Evolutionary conservation across 2,113 vertebrate genomes (phyloP).

Genomic region (Labeo rohita): DNA sequence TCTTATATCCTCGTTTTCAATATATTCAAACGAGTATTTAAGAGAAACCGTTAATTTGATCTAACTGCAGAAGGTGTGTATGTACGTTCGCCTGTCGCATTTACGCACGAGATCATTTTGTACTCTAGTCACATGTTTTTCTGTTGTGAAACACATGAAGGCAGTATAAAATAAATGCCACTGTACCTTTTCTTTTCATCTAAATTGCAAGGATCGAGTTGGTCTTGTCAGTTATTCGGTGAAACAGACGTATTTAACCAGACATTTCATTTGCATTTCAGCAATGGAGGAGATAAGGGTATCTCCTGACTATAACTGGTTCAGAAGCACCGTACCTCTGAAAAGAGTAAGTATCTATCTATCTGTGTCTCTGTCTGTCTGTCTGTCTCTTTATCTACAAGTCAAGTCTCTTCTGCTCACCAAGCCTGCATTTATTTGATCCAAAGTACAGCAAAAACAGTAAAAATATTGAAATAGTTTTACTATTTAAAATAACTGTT

Average conservation of each 20-base stretch:
- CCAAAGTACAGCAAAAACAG: too few relatives aligned
- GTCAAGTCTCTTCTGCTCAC: too few relatives aligned
- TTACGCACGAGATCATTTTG: background rate
- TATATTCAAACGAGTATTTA: too few relatives aligned
- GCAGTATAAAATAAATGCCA: background rate
- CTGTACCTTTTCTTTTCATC: background rate
- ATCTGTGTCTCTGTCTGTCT: background rate
- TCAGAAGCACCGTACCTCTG: slow-evolving; percentile 95
- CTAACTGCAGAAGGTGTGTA: background rate
- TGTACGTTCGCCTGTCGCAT: background rate
- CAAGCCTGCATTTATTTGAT: too few relatives aligned
- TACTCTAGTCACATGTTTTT: background rate
- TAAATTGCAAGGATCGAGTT: background rate
- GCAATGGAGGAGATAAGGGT: slow-evolving; percentile 98
- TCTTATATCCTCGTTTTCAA: background rate
- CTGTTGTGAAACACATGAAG: background rate
- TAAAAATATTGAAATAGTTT: too few relatives aligned
- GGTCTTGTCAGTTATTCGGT: background rate
- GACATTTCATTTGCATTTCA: slow-evolving; percentile 1
- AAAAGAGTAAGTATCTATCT: slow-evolving; percentile 84
- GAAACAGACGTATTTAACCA: background rate
- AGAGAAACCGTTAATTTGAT: background rate
- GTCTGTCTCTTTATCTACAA: background rate
- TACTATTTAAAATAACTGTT: too few relatives aligned
- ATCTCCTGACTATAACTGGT: slow-evolving; percentile 99